phyloP scores from a whole-genome alignment of 2,113 vertebrate species.

The Hylia prasina region DNA sequence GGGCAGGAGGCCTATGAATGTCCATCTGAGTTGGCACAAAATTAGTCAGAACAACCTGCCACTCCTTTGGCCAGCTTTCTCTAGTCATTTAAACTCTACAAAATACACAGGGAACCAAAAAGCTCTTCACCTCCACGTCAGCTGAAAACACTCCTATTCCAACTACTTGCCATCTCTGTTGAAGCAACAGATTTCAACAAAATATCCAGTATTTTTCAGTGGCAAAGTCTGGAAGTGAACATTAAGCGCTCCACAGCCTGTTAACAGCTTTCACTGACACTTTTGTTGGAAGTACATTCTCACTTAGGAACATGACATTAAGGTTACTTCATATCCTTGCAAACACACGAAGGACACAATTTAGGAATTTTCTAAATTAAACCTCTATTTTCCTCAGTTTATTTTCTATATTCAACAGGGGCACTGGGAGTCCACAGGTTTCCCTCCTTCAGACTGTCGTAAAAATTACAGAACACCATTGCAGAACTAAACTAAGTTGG shows the following conservation, averaged over 20 bases:
- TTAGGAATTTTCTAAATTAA: not conserved
- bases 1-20: not conserved
- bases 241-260: not conserved
- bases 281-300: not conserved
- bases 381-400: not conserved
- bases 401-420: not conserved
- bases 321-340: not conserved
- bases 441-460: not conserved
- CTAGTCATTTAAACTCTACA: not conserved
- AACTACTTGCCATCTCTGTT: not conserved
- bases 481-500: not conserved
- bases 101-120: rapidly evolving
- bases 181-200: not conserved
- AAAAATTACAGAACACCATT: not conserved
- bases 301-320: not conserved
- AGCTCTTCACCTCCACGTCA: not conserved
- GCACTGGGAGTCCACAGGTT: not conserved
- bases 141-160: not conserved
- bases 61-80: not conserved
- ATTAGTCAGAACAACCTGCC: not conserved
- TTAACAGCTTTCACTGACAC: not conserved
- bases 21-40: rapidly evolving
- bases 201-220: not conserved
- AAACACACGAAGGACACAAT: not conserved
- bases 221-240: not conserved